Conservation (phyloP, 2,797 vertebrate species). For the Anabacerthia variegaticeps region DNA sequence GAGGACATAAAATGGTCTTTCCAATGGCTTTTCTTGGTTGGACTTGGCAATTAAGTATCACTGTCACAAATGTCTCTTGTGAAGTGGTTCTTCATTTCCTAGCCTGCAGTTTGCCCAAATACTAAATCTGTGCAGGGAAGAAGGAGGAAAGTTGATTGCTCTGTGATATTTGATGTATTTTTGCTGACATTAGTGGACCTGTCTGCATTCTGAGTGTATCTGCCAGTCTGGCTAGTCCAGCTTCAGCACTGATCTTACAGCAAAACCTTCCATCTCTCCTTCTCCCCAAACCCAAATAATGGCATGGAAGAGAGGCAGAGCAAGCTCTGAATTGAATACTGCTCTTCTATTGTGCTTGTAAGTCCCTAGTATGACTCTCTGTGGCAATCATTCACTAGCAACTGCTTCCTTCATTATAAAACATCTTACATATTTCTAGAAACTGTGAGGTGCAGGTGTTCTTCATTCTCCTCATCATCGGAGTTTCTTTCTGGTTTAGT, state of each 20-base stretch:
- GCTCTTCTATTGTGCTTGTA: background rate
- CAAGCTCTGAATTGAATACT: background rate
- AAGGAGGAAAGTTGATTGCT: background rate
- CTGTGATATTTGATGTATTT: background rate
- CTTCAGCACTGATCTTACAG: background rate
- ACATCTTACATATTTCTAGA: background rate
- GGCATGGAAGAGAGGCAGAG: background rate
- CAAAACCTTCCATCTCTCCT: background rate
- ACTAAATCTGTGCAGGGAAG: background rate
- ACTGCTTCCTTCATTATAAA: background rate
- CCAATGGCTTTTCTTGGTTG: background rate
- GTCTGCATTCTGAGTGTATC: background rate
- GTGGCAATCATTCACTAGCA: background rate
- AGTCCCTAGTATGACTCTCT: background rate
- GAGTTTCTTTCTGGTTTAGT: background rate
- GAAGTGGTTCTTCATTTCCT: background rate
- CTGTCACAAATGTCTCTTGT: rapidly evolving
- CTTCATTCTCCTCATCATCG: background rate
- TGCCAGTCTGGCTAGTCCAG: background rate
- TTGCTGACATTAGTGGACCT: background rate
- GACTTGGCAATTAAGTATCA: background rate
- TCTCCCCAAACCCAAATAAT: background rate
- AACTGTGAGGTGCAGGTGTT: background rate
- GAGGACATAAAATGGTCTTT: background rate
- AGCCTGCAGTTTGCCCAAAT: background rate